Conservation (phyloP, 1,140 invertebrate species). For the Dreissena polymorpha region DNA sequence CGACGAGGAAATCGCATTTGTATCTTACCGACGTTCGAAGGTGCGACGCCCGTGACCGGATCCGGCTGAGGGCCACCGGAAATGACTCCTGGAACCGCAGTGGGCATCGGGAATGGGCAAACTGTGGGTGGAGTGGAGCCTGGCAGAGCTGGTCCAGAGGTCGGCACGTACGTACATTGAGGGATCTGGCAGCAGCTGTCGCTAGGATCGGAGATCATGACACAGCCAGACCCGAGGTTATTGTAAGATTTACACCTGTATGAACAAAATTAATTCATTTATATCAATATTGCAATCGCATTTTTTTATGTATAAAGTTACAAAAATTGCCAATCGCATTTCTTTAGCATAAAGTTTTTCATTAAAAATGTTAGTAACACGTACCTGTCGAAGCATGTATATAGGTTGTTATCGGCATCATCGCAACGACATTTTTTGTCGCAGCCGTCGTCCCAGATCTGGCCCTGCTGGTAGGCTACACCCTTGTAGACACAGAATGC, state of each 20-base stretch:
- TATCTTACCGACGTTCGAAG: slow-evolving; percentile 52
- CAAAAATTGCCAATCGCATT: too few relatives aligned
- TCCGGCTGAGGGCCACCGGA: slow-evolving; percentile 59
- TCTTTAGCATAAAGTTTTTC: too few relatives aligned
- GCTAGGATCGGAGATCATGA: slow-evolving; percentile 58
- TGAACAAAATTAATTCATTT: neutral
- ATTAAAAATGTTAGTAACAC: too few relatives aligned
- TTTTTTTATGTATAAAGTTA: too few relatives aligned
- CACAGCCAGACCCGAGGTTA: slow-evolving; percentile 59
- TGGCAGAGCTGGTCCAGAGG: slow-evolving; percentile 54
- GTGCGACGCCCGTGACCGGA: slow-evolving; percentile 54
- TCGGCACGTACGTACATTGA: slow-evolving; percentile 62
- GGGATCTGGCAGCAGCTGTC: slow-evolving; percentile 69
- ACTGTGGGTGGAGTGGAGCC: slow-evolving; percentile 51
- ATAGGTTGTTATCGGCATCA: slow-evolving; percentile 65
- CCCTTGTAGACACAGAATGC: slow-evolving; percentile 71
- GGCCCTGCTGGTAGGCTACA: slow-evolving; percentile 62
- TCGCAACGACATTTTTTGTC: slow-evolving; percentile 66
- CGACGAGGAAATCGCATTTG: too few relatives aligned
- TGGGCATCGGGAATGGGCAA: slow-evolving; percentile 59
- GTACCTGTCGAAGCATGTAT: slow-evolving; percentile 71
- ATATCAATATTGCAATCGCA: neutral
- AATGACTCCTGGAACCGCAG: slow-evolving; percentile 56
- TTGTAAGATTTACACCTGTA: slow-evolving; percentile 66
- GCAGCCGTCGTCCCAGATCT: slow-evolving; percentile 65